These are phyloP conservation scores for Trisateles emortualis DNA, from an alignment of 2,888 invertebrate genomes.

Conservation along the genomic window DNA sequence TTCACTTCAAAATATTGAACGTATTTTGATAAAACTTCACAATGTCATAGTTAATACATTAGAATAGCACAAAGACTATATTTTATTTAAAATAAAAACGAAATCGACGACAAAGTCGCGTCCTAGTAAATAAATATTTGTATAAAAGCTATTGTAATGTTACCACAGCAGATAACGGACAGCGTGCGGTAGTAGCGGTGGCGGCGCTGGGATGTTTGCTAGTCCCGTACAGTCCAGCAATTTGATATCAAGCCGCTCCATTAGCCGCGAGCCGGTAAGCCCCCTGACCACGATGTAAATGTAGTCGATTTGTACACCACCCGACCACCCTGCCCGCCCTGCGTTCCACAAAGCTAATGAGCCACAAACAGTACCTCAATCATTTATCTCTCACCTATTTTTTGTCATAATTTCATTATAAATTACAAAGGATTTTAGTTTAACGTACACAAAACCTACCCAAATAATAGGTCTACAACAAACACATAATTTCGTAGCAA, in stretches of 20 bases:
- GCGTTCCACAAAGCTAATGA: conserved; percentile 61
- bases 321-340: conserved; percentile 37
- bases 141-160: background rate
- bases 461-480: conserved; percentile 28
- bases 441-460: conserved; percentile 5
- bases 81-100: too few relatives aligned
- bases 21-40: too few relatives aligned
- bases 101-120: too few relatives aligned
- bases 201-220: conserved; percentile 18
- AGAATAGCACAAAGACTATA: too few relatives aligned
- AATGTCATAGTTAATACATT: too few relatives aligned
- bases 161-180: background rate
- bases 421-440: conserved; percentile 14
- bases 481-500: conserved; percentile 36
- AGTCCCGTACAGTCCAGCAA: conserved; percentile 42
- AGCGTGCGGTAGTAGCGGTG: background rate
- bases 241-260: conserved; percentile 58
- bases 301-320: conserved; percentile 62
- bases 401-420: conserved; percentile 16
- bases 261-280: conserved; percentile 54
- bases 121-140: background rate
- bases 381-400: conserved; percentile 47
- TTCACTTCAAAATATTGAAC: too few relatives aligned
- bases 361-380: conserved; percentile 52
- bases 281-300: conserved; percentile 61